Evolutionary conservation across 2,888 invertebrate species (phyloP).

Genomic region (Cordilura impudica): DNA sequence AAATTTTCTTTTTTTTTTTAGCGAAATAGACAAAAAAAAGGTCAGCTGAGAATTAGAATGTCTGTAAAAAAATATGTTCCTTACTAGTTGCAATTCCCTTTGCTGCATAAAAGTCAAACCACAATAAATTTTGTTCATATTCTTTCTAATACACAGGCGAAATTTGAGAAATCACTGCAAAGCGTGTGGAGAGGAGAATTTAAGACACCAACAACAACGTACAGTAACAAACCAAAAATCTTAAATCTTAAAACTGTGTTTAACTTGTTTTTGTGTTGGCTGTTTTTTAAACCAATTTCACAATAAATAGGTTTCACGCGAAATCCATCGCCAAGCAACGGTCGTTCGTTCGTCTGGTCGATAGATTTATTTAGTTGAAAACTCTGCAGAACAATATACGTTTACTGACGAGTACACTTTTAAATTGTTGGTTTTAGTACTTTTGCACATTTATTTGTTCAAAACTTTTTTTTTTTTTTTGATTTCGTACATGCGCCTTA

Average conservation of each 20-base stretch:
- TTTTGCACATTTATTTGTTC: background rate
- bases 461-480: conserved; percentile 36
- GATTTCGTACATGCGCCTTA: conserved; percentile 44
- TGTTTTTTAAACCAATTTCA: conserved; percentile 45
- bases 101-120: conserved; percentile 57
- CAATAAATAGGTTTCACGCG: conserved; percentile 43
- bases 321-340: conserved; percentile 12
- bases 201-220: background rate
- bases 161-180: background rate
- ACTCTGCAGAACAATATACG: background rate
- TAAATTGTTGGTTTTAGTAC: background rate
- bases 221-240: conserved; percentile 12
- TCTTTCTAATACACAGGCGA: background rate
- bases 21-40: conserved; percentile 2
- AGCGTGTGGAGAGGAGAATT: conserved; percentile 2
- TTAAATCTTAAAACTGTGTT: too few species aligned
- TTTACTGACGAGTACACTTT: background rate
- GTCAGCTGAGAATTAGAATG: background rate
- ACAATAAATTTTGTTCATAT: conserved; percentile 50
- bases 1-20: conserved; percentile 20
- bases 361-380: conserved; percentile 1
- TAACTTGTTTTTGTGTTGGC: conserved; percentile 12
- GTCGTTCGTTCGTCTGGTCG: background rate
- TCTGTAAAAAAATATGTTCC: conserved; percentile 24
- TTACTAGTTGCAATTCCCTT: conserved; percentile 28